Conservation (phyloP, 2,113 vertebrate species). For the Galbula dea region DNA sequence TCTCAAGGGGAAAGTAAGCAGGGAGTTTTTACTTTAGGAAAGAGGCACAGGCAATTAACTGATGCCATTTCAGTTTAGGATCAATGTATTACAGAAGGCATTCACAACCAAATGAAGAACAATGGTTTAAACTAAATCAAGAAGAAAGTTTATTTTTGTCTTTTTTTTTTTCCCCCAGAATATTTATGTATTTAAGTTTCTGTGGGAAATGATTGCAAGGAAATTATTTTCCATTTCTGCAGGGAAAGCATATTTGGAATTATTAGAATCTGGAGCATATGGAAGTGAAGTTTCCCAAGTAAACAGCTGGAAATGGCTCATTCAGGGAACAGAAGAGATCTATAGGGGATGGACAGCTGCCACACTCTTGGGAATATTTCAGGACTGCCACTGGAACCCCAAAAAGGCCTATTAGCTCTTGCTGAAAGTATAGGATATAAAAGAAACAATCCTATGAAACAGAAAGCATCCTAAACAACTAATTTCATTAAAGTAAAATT, state of each 20-base stretch:
- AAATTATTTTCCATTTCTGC: not conserved
- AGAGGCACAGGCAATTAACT: not conserved
- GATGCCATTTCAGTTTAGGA: not conserved
- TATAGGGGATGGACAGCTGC: not conserved
- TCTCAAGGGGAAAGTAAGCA: not conserved
- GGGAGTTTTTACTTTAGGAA: not conserved
- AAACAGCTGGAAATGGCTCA: conserved; percentile 12
- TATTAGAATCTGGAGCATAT: conserved; percentile 1
- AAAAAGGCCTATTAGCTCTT: not conserved
- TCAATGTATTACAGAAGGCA: not conserved
- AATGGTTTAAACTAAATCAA: not conserved
- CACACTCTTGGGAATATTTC: not conserved
- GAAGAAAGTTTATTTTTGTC: not conserved
- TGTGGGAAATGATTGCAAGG: not conserved
- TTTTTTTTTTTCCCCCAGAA: not conserved
- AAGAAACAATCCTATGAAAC: not conserved
- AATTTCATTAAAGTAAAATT: not conserved
- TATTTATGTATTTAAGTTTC: not conserved
- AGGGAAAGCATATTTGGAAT: not conserved
- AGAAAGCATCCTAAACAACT: not conserved
- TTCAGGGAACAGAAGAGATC: not conserved
- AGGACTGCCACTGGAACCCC: not conserved
- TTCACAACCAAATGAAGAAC: not conserved
- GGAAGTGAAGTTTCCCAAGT: not conserved
- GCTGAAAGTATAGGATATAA: not conserved